phyloP scores from a whole-genome alignment of 2,113 vertebrate genomes.

The Channa argus region DNA sequence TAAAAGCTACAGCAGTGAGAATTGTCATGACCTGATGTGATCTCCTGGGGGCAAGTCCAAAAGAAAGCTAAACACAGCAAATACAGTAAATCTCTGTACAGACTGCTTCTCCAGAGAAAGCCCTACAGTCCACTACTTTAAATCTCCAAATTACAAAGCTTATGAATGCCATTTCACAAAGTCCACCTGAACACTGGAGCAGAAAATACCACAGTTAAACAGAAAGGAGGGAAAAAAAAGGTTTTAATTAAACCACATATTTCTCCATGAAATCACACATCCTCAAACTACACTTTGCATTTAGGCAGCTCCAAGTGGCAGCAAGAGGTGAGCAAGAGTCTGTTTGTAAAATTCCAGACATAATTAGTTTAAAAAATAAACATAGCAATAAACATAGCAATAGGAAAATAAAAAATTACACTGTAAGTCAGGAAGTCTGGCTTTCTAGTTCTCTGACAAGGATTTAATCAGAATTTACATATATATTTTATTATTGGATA shows the following conservation, averaged over 20 bases:
- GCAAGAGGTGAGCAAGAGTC: background rate
- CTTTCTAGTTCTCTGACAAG: background rate
- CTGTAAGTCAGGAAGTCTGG: background rate
- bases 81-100: conserved; percentile 30
- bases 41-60: conserved; percentile 79
- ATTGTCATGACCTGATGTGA: conserved; percentile 76
- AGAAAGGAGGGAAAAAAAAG: background rate
- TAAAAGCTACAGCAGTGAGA: conserved; percentile 29
- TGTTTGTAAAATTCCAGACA: background rate
- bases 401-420: background rate
- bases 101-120: background rate
- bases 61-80: conserved; percentile 80
- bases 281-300: background rate
- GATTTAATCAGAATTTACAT: background rate
- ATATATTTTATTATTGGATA: background rate
- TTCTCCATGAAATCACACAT: conserved; percentile 1
- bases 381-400: too few species aligned
- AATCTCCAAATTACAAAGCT: background rate
- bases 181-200: background rate
- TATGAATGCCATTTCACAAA: conserved; percentile 5
- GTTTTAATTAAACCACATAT: conserved; percentile 1
- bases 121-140: background rate
- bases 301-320: background rate
- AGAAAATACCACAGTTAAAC: background rate
- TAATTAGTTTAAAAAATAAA: too few species aligned